A percentile compares a stretch with the other conserved stretches of the same genome.
Evolutionary conservation across 1,140 invertebrate species (phyloP).

Genomic region (Heliconius himera): DNA sequence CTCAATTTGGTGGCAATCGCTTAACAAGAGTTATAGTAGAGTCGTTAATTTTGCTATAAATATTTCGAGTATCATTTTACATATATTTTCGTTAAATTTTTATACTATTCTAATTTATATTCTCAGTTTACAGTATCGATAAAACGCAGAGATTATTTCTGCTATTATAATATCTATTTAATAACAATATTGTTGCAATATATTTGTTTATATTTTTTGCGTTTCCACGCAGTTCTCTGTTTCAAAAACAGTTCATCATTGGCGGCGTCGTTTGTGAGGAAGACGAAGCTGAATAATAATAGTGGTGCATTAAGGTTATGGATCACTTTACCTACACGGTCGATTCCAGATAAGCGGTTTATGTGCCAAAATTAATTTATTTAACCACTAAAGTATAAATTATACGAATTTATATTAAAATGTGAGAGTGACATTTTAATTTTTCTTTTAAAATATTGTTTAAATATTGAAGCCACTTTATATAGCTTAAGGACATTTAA

Average conservation of each 20-base stretch:
- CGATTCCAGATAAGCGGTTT: conserved; percentile 39
- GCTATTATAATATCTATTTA: background rate
- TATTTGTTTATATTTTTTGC: background rate
- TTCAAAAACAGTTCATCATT: conserved; percentile 48
- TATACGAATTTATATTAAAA: background rate
- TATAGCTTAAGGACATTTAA: too few relatives aligned
- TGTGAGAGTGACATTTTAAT: background rate
- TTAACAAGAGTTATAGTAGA: conserved; percentile 40
- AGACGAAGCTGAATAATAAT: conserved; percentile 62
- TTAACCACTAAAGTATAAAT: background rate
- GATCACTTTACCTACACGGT: conserved; percentile 47
- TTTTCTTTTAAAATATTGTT: background rate
- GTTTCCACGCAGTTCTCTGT: conserved; percentile 25
- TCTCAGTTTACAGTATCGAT: too few relatives aligned
- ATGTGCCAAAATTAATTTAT: conserved; percentile 33
- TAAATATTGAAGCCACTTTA: too few relatives aligned
- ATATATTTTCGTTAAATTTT: background rate
- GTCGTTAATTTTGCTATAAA: conserved; percentile 20
- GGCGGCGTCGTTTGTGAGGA: conserved; percentile 68
- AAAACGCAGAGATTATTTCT: too few relatives aligned
- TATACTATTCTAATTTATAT: background rate
- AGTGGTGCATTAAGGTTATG: conserved; percentile 45
- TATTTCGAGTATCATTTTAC: background rate
- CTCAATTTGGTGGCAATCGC: conserved; percentile 66
- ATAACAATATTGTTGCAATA: background rate